A percentile compares a stretch with the other conserved stretches of the same genome.
Evolutionary conservation across 2,113 vertebrate genomes (phyloP).

Genomic region (Pseudorasbora parva): DNA sequence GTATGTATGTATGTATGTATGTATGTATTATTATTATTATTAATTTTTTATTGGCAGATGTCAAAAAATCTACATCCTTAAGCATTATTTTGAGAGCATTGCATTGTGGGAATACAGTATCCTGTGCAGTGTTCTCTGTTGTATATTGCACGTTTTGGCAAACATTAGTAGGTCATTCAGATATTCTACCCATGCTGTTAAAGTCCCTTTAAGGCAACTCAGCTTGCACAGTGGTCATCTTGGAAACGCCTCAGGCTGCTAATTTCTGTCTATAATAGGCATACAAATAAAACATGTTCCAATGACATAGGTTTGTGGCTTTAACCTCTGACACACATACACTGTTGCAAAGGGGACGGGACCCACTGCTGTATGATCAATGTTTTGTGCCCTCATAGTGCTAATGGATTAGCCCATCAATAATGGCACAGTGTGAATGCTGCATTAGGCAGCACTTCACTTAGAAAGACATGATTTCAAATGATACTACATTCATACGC

Average conservation of each 20-base stretch:
- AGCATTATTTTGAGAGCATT: too few species aligned
- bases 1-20: too few species aligned
- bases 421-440: slow-evolving; percentile 41
- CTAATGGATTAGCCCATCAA: slow-evolving; percentile 51
- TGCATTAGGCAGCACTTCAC: slow-evolving; percentile 22
- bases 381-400: slow-evolving; percentile 32
- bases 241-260: not conserved
- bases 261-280: not conserved
- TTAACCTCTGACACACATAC: slow-evolving; percentile 43
- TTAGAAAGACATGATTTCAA: slow-evolving; percentile 13
- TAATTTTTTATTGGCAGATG: too few species aligned
- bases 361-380: slow-evolving; percentile 38
- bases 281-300: not conserved
- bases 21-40: too few species aligned
- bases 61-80: too few species aligned
- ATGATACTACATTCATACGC: slow-evolving; percentile 3
- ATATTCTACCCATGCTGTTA: not conserved
- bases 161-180: not conserved
- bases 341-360: slow-evolving; percentile 17
- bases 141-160: not conserved
- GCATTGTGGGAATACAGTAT: not conserved
- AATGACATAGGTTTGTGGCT: not conserved
- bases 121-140: not conserved
- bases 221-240: not conserved
- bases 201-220: slow-evolving; percentile 2